Evolutionary conservation across 2,888 invertebrate species (phyloP).

Genomic region (Phania funesta): DNA sequence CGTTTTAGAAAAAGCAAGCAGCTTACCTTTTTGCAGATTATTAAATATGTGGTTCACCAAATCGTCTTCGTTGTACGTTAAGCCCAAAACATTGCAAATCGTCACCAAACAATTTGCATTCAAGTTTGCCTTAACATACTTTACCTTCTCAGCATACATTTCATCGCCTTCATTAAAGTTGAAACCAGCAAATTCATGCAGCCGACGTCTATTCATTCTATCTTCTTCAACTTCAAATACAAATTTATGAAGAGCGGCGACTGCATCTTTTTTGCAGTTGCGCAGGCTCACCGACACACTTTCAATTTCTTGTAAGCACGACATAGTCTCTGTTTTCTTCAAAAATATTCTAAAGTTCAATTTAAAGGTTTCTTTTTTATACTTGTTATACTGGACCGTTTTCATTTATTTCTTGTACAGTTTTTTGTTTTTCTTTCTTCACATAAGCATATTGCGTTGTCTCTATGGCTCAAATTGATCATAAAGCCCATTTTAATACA

Average conservation of each 20-base stretch:
- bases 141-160: neutral
- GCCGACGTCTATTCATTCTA: slow-evolving; percentile 8
- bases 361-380: too few species aligned
- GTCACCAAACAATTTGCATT: slow-evolving; percentile 23
- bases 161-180: neutral
- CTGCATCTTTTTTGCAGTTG: neutral
- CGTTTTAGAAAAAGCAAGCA: neutral
- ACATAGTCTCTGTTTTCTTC: neutral
- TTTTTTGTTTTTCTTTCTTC: too few species aligned
- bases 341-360: too few species aligned
- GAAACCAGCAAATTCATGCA: slow-evolving; percentile 18
- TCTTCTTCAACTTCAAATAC: slow-evolving; percentile 31
- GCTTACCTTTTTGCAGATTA: slow-evolving; percentile 20
- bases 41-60: slow-evolving; percentile 29
- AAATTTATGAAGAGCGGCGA: slow-evolving; percentile 21
- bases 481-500: too few species aligned
- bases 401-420: too few species aligned
- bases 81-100: slow-evolving; percentile 26
- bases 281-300: neutral
- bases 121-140: slow-evolving; percentile 12
- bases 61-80: slow-evolving; percentile 15
- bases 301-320: neutral
- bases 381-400: too few species aligned
- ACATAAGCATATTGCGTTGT: too few species aligned
- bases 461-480: too few species aligned